phyloP scores from a whole-genome alignment of 2,888 invertebrate genomes.

The Diabrotica balteata region DNA sequence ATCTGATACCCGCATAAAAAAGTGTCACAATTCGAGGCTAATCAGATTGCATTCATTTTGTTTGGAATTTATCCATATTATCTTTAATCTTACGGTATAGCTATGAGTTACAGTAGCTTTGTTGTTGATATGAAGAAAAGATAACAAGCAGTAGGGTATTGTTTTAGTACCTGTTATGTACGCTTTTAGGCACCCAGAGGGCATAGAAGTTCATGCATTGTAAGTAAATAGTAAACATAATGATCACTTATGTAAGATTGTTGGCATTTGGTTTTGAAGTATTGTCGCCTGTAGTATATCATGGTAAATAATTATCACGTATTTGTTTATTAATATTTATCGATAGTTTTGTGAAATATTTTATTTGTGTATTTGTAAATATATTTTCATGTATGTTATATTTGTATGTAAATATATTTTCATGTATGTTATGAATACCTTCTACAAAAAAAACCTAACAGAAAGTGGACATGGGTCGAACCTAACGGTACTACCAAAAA shows the following conservation, averaged over 20 bases:
- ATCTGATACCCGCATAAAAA: conserved; percentile 10
- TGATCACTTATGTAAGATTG: background rate
- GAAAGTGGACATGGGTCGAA: no score
- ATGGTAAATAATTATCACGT: no score
- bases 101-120: conserved; percentile 32
- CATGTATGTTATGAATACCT: no score
- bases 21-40: conserved; percentile 26
- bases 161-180: conserved; percentile 23
- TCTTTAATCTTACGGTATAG: conserved; percentile 15
- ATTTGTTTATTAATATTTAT: no score
- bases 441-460: no score
- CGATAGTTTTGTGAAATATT: no score
- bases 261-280: background rate
- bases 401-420: no score
- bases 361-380: no score
- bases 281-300: no score
- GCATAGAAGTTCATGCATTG: conserved; percentile 8
- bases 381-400: no score
- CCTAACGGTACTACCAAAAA: no score
- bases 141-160: conserved; percentile 24
- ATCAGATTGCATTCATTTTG: conserved; percentile 33
- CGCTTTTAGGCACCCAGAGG: conserved; percentile 17
- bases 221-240: conserved; percentile 7
- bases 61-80: conserved; percentile 14
- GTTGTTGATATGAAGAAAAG: conserved; percentile 27